phyloP scores from a whole-genome alignment of 2,888 invertebrate species.

The Penaeus monodon region DNA sequence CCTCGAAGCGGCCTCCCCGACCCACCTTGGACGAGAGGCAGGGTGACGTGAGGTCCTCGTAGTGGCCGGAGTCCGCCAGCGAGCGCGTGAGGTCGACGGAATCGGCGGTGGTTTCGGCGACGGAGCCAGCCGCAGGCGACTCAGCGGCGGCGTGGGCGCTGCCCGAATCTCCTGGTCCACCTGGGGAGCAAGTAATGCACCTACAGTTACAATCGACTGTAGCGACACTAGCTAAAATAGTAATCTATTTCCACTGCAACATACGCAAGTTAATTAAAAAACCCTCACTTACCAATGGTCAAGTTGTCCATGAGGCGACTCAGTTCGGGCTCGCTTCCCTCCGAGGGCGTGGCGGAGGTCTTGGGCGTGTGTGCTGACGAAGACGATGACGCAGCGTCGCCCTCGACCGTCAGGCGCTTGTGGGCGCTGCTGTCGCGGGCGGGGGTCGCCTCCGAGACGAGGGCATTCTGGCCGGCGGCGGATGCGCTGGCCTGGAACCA shows the following conservation, averaged over 20 bases:
- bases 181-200: neutral
- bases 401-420: neutral
- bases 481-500: no score
- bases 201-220: neutral
- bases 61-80: slow-evolving; percentile 87
- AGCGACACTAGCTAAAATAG: neutral
- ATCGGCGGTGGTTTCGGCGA: slow-evolving; percentile 55
- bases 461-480: no score
- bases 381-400: neutral
- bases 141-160: neutral
- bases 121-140: slow-evolving; percentile 59
- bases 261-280: neutral
- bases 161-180: slow-evolving; percentile 5
- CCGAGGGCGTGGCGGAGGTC: slow-evolving; percentile 51
- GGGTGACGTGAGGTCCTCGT: slow-evolving; percentile 82
- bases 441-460: neutral
- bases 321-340: slow-evolving; percentile 57
- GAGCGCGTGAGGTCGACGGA: slow-evolving; percentile 58
- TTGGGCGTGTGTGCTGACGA: slow-evolving; percentile 30
- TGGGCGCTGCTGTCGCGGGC: neutral
- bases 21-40: slow-evolving; percentile 80
- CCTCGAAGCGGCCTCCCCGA: neutral
- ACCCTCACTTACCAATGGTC: slow-evolving; percentile 20
- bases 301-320: slow-evolving; percentile 49
- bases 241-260: neutral